Evolutionary conservation across 2,113 vertebrate species (phyloP), one percentile per base, ranked within the genome.

Genomic region (Deroptyus accipitrinus): DNA sequence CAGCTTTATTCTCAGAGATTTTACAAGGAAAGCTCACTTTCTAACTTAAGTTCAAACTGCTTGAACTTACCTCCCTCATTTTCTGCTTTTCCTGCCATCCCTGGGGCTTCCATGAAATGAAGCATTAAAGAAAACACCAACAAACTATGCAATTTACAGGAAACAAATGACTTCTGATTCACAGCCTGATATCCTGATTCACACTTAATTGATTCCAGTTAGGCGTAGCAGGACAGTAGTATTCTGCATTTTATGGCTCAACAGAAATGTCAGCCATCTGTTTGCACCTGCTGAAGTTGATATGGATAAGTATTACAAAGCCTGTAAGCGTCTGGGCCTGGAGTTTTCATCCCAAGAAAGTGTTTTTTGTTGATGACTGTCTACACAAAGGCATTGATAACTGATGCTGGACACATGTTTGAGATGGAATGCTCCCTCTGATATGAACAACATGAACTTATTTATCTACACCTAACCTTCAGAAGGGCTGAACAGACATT

Each of bases 261-360:
- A 33, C 86, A 96, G 96, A 97, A 96, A 96, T 95, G 92, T 96
- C 94, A 97, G 93, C 97, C 97, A 97, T 97, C 96, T 97, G 95
- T 94, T 96, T 95, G 90, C 94, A 97, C 90, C 96, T 96, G 95
- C 92, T 88, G 78, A 94, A 93, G 94, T 41, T 93, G 85, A 78
- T 82, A 7, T n/a, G 78, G 79, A 30, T 91, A 62, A 96, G 55
- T 57, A 94, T 55, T 54, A 77, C 81, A 88, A 94, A 95, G 88
- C 90, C 90, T 93, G 86, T 14, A 66, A 96, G 88, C 1, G 3
- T 62, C 79, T 72, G 86, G 75, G 81, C 73, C 82, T 83, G 69
- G 19, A 68, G 82, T 91, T 92, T 59, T 59, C 33, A 23, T 59
- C 90, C 68, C 37, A 55, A 72, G 52, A n/a, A 69, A 86, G 66